These are phyloP conservation scores for Cremastinae sp. DNA, from an alignment of 2,888 invertebrate species.

Conservation along the genomic window DNA sequence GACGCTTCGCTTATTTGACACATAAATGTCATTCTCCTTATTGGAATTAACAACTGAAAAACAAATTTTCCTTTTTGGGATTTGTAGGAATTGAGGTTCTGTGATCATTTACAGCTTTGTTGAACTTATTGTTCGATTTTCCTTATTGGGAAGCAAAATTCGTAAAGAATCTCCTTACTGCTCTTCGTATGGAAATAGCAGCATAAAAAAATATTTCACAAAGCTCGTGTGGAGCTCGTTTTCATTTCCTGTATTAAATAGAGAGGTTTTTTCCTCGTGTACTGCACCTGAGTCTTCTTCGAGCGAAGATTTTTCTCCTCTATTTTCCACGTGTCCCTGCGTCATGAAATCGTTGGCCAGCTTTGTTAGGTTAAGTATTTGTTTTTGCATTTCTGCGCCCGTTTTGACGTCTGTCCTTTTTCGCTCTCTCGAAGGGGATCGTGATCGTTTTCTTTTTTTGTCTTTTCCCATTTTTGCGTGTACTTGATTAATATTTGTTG, in stretches of 20 bases:
- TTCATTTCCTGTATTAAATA: too few relatives aligned
- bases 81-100: conserved; percentile 13
- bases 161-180: conserved; percentile 21
- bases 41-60: too few relatives aligned
- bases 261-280: neutral
- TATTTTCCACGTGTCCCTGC: neutral
- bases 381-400: neutral
- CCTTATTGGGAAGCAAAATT: conserved; percentile 26
- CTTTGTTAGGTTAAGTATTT: conserved; percentile 9
- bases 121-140: conserved; percentile 36
- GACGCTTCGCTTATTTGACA: conserved; percentile 34
- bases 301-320: neutral
- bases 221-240: too few relatives aligned
- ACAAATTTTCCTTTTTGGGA: too few relatives aligned
- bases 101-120: conserved; percentile 33
- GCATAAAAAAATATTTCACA: too few relatives aligned
- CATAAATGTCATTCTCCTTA: neutral
- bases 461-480: conserved; percentile 35
- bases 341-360: conserved; percentile 4
- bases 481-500: neutral
- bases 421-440: conserved; percentile 16
- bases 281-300: neutral
- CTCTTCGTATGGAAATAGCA: conserved; percentile 26
- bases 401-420: neutral
- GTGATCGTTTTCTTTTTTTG: conserved; percentile 30